phyloP scores from a whole-genome alignment of 2,113 vertebrate species.

The Oncorhynchus tshawytscha region DNA sequence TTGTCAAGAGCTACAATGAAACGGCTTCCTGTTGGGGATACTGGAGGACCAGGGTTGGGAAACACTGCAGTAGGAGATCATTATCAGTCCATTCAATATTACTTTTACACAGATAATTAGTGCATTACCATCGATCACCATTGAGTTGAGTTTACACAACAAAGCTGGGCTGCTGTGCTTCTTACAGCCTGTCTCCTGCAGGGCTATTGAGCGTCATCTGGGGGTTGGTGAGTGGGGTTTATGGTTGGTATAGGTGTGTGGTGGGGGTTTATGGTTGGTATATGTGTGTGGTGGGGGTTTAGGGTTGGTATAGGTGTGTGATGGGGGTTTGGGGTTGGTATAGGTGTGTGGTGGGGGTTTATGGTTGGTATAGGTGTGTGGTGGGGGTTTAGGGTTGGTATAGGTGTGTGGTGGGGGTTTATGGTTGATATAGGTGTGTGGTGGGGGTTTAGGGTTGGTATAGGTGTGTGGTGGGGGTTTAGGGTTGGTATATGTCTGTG shows the following conservation, averaged over 20 bases:
- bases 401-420: too few relatives aligned
- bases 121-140: conserved; percentile 22
- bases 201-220: background rate
- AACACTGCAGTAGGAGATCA: too few relatives aligned
- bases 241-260: conserved; percentile 15
- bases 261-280: background rate
- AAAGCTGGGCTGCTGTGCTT: conserved; percentile 41
- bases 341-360: background rate
- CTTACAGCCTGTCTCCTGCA: conserved; percentile 15
- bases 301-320: too few relatives aligned
- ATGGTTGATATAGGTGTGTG: too few relatives aligned
- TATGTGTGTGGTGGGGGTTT: background rate
- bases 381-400: background rate
- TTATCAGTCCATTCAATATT: too few relatives aligned
- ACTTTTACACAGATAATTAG: conserved; percentile 37
- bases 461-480: too few relatives aligned
- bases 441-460: too few relatives aligned
- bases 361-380: conserved; percentile 13
- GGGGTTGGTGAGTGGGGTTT: background rate
- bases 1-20: too few relatives aligned
- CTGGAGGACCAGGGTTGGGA: too few relatives aligned
- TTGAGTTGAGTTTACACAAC: conserved; percentile 54
- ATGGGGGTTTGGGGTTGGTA: too few relatives aligned
- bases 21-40: too few relatives aligned
- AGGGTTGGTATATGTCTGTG: too few relatives aligned